Evolutionary conservation across 2,888 invertebrate species (phyloP), one percentile per base, ranked within the genome.

Genomic region (Chalcosyrphus nemorum): DNA sequence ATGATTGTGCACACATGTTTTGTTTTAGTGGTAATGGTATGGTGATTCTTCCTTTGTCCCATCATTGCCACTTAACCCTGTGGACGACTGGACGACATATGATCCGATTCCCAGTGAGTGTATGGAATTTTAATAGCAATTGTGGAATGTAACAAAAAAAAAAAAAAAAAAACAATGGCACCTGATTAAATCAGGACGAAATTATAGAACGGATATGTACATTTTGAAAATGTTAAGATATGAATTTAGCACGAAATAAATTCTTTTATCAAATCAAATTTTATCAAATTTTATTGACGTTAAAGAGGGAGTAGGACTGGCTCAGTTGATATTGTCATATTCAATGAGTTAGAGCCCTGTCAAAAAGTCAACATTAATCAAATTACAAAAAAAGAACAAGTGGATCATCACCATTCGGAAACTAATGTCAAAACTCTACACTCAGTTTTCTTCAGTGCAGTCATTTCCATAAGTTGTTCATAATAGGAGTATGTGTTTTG

Each of bases 1-100:
- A 56, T 45, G 41, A 65, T 76, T 77, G 77, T 78, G 72, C 78
- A 66, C 74, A 84, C 72, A 78, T 84, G 72, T 71, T 82, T 82
- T 84, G 68, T 84, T 74, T 78, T 68, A 78, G 27, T 68, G 43
- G 71, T 38, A 65, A 74, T 74, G 71, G n/a, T 27, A 43, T 63
- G 50, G 71, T 24, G 52, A 72, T 54, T 82, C 81, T 65, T 76
- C 65, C 52, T 38, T 32, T 70, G 50, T 57, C 32, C 52, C 59
- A 66, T 24, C 52, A 17, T 24, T 11, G 32, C 43, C 35, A 71
- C 15, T 59, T 71, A 72, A 38, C 21, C 35, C 38, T n/a, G 50
- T 35, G 32, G 66, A 50, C n/a, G 29, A 17, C 71, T 32, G 43
- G 29, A 66, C 59, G 52, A 71, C 81, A 82, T 76, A 61, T 82